Evolutionary conservation across 2,888 invertebrate species (phyloP).

Genomic region (Scotopteryx bipunctaria): DNA sequence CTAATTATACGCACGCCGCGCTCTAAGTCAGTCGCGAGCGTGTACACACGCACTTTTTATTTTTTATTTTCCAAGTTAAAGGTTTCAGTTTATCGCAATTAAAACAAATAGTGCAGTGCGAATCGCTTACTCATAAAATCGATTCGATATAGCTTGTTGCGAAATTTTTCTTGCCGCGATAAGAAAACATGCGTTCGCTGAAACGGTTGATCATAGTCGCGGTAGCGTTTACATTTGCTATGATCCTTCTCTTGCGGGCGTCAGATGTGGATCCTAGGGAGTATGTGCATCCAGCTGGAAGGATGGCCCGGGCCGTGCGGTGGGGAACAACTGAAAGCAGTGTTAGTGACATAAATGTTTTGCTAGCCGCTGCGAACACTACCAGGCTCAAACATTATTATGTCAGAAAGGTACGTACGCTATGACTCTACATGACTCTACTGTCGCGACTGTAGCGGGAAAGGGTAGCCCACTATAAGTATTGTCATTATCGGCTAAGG

Average conservation of each 20-base stretch:
- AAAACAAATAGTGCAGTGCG: conserved; percentile 13
- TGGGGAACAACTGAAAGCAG: neutral
- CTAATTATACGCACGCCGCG: conserved; percentile 29
- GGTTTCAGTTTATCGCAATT: neutral
- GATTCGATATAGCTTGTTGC: conserved; percentile 11
- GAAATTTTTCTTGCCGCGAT: conserved; percentile 13
- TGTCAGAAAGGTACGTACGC: conserved; percentile 38
- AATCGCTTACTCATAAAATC: too few relatives aligned
- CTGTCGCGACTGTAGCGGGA: too few relatives aligned
- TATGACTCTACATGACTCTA: too few relatives aligned
- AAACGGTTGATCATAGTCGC: conserved; percentile 48
- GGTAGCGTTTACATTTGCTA: conserved; percentile 41
- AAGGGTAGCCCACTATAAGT: too few relatives aligned
- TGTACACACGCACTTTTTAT: too few relatives aligned
- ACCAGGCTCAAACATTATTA: conserved; percentile 30
- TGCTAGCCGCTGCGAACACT: conserved; percentile 4
- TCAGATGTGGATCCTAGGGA: conserved; percentile 39
- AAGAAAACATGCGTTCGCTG: conserved; percentile 51
- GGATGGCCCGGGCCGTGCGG: conserved; percentile 33
- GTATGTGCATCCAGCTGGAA: conserved; percentile 34
- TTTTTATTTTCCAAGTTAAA: too few relatives aligned
- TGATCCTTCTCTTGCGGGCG: conserved; percentile 47
- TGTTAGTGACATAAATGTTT: neutral
- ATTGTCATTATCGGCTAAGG: too few relatives aligned
- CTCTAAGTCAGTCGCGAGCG: conserved; percentile 20